phyloP scores from a whole-genome alignment of 2,113 vertebrate genomes.

The Fregetta grallaria region DNA sequence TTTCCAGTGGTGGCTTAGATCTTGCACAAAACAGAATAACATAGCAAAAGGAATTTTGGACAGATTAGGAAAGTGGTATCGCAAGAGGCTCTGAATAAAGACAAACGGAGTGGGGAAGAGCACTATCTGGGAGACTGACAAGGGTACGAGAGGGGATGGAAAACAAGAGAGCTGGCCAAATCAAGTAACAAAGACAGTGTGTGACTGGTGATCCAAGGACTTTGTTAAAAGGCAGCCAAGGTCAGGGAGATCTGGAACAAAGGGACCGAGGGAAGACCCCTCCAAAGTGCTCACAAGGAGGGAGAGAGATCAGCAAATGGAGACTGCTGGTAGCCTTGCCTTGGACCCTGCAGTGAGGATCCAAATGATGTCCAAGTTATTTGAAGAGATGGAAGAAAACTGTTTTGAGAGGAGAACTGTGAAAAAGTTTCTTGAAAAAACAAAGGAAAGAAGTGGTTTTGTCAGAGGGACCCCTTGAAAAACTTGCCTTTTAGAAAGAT shows the following conservation, averaged over 20 bases:
- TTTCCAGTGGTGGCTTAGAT: background rate
- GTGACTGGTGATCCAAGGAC: background rate
- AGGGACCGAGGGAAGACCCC: slow-evolving; percentile 38
- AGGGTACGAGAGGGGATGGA: slow-evolving; percentile 35
- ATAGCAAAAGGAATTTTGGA: slow-evolving; percentile 28
- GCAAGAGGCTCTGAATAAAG: slow-evolving; percentile 15
- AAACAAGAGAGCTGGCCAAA: slow-evolving; percentile 62
- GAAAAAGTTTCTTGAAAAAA: background rate
- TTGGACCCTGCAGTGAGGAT: background rate
- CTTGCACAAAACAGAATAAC: background rate
- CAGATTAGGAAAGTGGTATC: slow-evolving; percentile 11
- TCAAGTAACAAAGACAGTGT: slow-evolving; percentile 58
- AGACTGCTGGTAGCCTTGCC: background rate
- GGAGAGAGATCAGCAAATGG: slow-evolving; percentile 38
- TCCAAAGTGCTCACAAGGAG: slow-evolving; percentile 14
- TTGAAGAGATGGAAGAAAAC: background rate
- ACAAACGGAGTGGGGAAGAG: slow-evolving; percentile 60
- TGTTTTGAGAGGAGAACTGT: background rate
- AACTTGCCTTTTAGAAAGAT: background rate
- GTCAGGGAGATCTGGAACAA: slow-evolving; percentile 34
- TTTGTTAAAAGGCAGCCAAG: background rate
- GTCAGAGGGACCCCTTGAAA: background rate
- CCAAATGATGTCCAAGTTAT: background rate
- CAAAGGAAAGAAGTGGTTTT: background rate
- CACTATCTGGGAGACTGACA: slow-evolving; percentile 28